These are phyloP conservation scores for Cariama cristata DNA, from an alignment of 2,113 vertebrate species.

Conservation along the genomic window DNA sequence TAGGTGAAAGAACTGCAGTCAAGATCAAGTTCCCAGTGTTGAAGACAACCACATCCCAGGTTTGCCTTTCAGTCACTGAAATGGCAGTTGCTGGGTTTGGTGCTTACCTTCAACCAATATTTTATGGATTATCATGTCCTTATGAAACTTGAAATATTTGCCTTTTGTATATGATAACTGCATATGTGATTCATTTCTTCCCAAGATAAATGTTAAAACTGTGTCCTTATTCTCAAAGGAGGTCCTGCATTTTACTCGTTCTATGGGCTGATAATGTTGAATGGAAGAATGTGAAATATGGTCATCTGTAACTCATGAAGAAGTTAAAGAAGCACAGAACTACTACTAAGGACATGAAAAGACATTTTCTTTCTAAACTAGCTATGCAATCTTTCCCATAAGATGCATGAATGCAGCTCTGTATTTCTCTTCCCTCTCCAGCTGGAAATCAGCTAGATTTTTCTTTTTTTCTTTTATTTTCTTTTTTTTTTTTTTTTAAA, in stretches of 20 bases:
- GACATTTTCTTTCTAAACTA: slow-evolving; percentile 70
- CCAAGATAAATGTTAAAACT: neutral
- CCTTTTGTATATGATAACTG: slow-evolving; percentile 20
- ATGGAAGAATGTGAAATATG: neutral
- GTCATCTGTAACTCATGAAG: neutral
- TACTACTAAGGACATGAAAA: slow-evolving; percentile 57
- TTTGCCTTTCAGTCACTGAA: neutral
- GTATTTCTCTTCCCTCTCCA: neutral
- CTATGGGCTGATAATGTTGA: neutral
- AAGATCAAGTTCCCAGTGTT: neutral
- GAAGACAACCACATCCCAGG: slow-evolving; percentile 32
- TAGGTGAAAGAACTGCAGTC: neutral
- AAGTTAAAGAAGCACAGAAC: slow-evolving; percentile 61
- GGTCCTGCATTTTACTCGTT: neutral
- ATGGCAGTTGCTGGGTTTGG: slow-evolving; percentile 48
- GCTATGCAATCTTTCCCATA: slow-evolving; percentile 85
- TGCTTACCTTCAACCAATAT: slow-evolving; percentile 50
- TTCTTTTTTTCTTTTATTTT: neutral
- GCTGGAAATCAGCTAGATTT: slow-evolving; percentile 47
- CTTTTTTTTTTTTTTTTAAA: neutral
- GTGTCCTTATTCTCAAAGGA: neutral
- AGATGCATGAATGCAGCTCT: slow-evolving; percentile 74
- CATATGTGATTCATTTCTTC: neutral
- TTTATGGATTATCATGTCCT: slow-evolving; percentile 2
- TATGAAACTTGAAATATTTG: slow-evolving; percentile 56